These are phyloP conservation scores for Eulithis prunata DNA, from an alignment of 2,888 invertebrate species.

Conservation along the genomic window DNA sequence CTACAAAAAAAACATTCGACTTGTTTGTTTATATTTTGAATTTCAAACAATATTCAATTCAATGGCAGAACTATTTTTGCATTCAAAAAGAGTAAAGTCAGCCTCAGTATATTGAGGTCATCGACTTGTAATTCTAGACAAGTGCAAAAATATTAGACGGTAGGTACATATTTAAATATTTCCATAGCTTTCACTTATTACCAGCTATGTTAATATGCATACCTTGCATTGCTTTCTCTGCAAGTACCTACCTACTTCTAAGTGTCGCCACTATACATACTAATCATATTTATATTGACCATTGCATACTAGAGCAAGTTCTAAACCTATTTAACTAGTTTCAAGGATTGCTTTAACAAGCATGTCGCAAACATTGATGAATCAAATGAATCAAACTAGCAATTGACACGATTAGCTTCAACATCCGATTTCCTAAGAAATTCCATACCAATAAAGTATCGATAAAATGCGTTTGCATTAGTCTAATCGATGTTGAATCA, in stretches of 20 bases:
- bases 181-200: conserved; percentile 45
- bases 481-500: too few species aligned
- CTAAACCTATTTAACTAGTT: not conserved
- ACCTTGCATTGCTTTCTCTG: conserved; percentile 60
- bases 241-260: conserved; percentile 47
- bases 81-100: not conserved
- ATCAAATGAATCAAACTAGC: not conserved
- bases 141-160: conserved; percentile 17
- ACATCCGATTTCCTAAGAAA: not conserved
- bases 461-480: too few species aligned
- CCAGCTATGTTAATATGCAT: conserved; percentile 46
- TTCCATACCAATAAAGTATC: not conserved
- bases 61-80: not conserved
- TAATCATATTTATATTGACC: conserved; percentile 59
- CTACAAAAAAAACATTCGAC: not conserved
- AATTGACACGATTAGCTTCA: not conserved
- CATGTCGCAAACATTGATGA: not conserved
- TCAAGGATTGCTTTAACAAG: too few species aligned
- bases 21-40: too few species aligned
- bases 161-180: conserved; percentile 19
- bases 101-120: not conserved
- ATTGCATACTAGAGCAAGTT: conserved; percentile 19
- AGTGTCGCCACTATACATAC: conserved; percentile 48
- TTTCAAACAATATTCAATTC: too few species aligned
- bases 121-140: conserved; percentile 1